Conservation (phyloP, 2,797 vertebrate species). For the Simalia tracyae region DNA sequence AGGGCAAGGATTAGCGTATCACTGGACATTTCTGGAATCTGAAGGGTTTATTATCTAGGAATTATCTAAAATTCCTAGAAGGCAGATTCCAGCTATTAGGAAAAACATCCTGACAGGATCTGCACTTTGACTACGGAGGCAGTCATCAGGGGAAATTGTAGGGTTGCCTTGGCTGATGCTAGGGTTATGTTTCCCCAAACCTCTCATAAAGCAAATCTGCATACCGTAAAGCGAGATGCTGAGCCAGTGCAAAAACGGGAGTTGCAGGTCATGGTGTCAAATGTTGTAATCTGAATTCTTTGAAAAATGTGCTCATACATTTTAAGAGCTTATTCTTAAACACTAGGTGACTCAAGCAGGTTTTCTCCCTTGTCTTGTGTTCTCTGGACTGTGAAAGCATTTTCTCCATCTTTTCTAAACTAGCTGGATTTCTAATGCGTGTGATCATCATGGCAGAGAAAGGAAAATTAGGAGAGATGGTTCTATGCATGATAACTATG, state of each 20-base stretch:
- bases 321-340: no score
- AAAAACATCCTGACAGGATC: neutral
- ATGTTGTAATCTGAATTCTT: neutral
- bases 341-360: no score
- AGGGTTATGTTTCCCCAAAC: neutral
- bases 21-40: neutral
- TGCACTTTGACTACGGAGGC: neutral
- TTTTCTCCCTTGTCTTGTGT: no score
- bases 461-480: no score
- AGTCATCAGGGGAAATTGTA: neutral
- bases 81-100: neutral
- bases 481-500: no score
- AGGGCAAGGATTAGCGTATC: neutral
- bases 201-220: neutral
- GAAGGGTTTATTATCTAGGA: no score
- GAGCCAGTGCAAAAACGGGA: neutral
- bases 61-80: neutral
- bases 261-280: neutral
- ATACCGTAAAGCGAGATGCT: neutral
- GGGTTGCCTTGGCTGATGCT: neutral
- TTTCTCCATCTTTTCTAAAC: no score
- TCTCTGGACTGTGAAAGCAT: no score
- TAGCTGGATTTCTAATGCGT: no score
- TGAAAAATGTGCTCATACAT: no score
- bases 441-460: no score